phyloP scores from a whole-genome alignment of 2,888 invertebrate species.

The Xylocampa areola region DNA sequence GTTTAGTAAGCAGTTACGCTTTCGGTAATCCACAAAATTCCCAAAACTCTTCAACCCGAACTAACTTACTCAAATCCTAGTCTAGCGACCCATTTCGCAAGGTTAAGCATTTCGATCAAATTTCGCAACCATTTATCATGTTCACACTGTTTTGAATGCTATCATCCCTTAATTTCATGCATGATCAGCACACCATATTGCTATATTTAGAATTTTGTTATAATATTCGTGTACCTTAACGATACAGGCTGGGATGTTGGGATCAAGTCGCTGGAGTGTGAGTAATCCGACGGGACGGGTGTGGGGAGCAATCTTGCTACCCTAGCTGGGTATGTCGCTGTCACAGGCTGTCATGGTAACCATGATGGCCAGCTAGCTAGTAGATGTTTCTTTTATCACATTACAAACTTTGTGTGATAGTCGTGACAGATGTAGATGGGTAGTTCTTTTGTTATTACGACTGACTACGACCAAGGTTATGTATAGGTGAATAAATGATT shows the following conservation, averaged over 20 bases:
- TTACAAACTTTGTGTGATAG: slow-evolving; percentile 7
- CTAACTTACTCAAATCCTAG: slow-evolving; percentile 9
- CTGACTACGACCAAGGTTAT: too few relatives aligned
- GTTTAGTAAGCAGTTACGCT: too few relatives aligned
- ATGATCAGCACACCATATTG: slow-evolving; percentile 75
- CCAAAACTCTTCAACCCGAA: not conserved
- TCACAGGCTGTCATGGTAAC: slow-evolving; percentile 66
- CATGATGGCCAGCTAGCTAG: slow-evolving; percentile 14
- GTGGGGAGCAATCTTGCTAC: slow-evolving; percentile 56
- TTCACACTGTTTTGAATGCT: slow-evolving; percentile 57
- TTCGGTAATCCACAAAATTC: not conserved
- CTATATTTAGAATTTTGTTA: slow-evolving; percentile 81
- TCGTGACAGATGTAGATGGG: too few relatives aligned
- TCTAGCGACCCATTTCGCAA: slow-evolving; percentile 41
- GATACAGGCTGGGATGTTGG: slow-evolving; percentile 57
- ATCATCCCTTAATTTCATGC: slow-evolving; percentile 77
- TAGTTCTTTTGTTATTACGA: too few relatives aligned
- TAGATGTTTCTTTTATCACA: slow-evolving; percentile 30
- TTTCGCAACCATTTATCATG: slow-evolving; percentile 50
- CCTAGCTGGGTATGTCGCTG: slow-evolving; percentile 59
- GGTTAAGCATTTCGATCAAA: slow-evolving; percentile 39
- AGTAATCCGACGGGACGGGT: slow-evolving; percentile 80
- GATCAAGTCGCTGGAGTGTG: slow-evolving; percentile 75
- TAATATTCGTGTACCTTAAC: slow-evolving; percentile 69
- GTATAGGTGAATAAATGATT: too few relatives aligned